Conservation (phyloP, 2,888 invertebrate species). For the Trichogramma dendrolimi region DNA sequence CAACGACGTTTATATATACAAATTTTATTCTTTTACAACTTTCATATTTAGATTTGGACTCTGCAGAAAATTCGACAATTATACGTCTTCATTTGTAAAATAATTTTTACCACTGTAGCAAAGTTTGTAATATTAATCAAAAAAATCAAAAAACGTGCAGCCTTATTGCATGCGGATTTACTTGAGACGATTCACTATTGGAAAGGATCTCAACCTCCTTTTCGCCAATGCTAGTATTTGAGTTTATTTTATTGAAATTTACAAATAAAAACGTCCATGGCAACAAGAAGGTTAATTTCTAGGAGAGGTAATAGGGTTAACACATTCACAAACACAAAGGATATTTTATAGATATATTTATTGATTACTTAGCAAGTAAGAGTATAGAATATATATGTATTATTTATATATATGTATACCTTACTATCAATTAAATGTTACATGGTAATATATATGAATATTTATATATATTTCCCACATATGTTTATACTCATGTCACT, state of each 20-base stretch:
- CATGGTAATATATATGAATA: conserved; percentile 34
- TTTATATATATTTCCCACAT: conserved; percentile 29
- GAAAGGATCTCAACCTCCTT: conserved; percentile 24
- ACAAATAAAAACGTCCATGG: conserved; percentile 3
- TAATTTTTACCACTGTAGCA: not conserved
- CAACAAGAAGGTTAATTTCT: conserved; percentile 17
- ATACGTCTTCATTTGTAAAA: not conserved
- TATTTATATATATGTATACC: conserved; percentile 42
- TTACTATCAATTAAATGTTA: conserved; percentile 26
- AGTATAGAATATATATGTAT: conserved; percentile 51
- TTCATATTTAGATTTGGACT: no score
- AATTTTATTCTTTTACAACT: no score
- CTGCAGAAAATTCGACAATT: not conserved
- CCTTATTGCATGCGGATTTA: conserved; percentile 9
- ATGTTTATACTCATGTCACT: conserved; percentile 33
- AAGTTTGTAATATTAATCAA: not conserved
- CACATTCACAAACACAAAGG: conserved; percentile 50
- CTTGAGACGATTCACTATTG: conserved; percentile 26
- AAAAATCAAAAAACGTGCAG: conserved; percentile 16
- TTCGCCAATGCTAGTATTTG: conserved; percentile 9
- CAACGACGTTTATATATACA: no score
- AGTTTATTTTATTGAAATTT: not conserved
- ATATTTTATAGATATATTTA: conserved; percentile 53
- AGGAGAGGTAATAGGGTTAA: conserved; percentile 37
- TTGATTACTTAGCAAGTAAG: conserved; percentile 52